Conservation (phyloP, 2,888 invertebrate genomes). For the Auanema sp. region DNA sequence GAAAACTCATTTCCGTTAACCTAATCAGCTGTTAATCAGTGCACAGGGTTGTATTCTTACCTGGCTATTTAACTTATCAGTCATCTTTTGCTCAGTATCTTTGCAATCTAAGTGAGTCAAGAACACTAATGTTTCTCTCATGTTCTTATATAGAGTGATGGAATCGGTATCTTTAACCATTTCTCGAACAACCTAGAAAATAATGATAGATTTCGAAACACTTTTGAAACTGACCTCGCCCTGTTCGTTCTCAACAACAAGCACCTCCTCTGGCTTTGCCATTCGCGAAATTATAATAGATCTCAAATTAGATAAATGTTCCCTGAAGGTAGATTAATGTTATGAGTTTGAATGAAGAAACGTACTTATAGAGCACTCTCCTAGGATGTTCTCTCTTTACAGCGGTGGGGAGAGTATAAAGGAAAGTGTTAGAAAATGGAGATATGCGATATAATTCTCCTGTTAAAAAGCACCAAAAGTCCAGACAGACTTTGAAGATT, state of each 20-base stretch:
- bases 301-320: constrained; percentile 72
- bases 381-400: constrained; percentile 8
- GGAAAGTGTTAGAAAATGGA: constrained; percentile 70
- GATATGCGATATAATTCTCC: constrained; percentile 88
- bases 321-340: not conserved
- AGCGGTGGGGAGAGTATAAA: not conserved
- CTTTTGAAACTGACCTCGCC: constrained; percentile 73
- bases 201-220: not conserved
- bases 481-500: constrained; percentile 97
- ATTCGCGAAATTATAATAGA: constrained; percentile 98
- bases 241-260: constrained; percentile 99
- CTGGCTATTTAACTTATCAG: constrained; percentile 94
- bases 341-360: not conserved
- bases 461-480: constrained; percentile 94
- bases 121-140: constrained; percentile 78
- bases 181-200: constrained; percentile 78
- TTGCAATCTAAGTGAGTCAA: constrained; percentile 95
- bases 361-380: constrained; percentile 18
- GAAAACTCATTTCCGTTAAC: constrained; percentile 97
- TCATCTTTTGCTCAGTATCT: constrained; percentile 98
- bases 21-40: constrained; percentile 4
- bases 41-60: constrained; percentile 4
- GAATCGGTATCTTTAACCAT: constrained; percentile 99
- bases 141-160: constrained; percentile 97
- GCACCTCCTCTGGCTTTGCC: constrained; percentile 99